Conservation (phyloP, 2,888 invertebrate species). For the Ellobium chinense region DNA sequence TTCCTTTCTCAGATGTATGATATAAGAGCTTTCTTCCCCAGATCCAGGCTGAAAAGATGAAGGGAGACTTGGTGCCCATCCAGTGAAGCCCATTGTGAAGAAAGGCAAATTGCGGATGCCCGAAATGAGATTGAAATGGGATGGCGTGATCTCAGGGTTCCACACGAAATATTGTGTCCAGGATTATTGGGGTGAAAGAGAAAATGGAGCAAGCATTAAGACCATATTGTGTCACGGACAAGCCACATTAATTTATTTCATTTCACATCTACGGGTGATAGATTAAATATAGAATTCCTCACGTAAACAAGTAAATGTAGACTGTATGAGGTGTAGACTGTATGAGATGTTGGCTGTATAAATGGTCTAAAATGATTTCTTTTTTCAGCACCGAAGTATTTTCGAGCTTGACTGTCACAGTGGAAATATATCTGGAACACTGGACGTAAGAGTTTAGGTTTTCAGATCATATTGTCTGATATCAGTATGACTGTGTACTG, state of each 20-base stretch:
- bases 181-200: not conserved
- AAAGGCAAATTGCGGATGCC: conserved; percentile 1
- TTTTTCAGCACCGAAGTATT: too few relatives aligned
- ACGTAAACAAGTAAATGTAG: too few relatives aligned
- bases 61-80: not conserved
- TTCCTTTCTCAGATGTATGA: conserved; percentile 7
- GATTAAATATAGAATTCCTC: too few relatives aligned
- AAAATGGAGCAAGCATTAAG: not conserved
- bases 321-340: too few relatives aligned
- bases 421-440: too few relatives aligned
- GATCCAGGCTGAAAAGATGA: not conserved
- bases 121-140: conserved; percentile 14
- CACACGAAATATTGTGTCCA: conserved; percentile 23
- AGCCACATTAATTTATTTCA: not conserved
- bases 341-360: too few relatives aligned
- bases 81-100: conserved; percentile 7
- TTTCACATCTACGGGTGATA: too few relatives aligned
- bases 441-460: too few relatives aligned
- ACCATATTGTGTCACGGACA: not conserved
- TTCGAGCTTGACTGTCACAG: too few relatives aligned
- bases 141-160: not conserved
- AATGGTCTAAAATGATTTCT: too few relatives aligned
- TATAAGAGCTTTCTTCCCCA: not conserved
- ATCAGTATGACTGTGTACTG: too few relatives aligned
- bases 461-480: too few relatives aligned